Evolutionary conservation across 1,140 invertebrate genomes (phyloP).

Genomic region (Eubasilissa regina): DNA sequence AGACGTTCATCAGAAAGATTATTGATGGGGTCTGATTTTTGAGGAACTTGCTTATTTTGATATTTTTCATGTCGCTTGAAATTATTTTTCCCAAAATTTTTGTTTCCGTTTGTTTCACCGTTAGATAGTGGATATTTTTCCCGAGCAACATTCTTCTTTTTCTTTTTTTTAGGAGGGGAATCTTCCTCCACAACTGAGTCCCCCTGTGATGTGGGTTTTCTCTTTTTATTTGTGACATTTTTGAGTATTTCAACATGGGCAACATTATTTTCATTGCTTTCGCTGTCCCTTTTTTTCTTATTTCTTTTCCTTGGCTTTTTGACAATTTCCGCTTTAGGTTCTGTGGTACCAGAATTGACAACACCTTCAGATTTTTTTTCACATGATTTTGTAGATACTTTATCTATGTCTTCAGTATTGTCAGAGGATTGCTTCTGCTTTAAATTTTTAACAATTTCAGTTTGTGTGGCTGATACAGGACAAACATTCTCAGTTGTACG

Average conservation of each 20-base stretch:
- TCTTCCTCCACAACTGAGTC: conserved; percentile 2
- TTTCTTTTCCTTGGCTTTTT: conserved; percentile 62
- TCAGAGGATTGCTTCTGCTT: not conserved
- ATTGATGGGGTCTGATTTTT: conserved; percentile 64
- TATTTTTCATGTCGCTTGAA: conserved; percentile 30
- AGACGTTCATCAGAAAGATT: conserved; percentile 84
- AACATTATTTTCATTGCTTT: conserved; percentile 59
- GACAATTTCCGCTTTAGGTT: conserved; percentile 61
- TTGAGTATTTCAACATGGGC: conserved; percentile 61
- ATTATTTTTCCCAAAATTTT: conserved; percentile 42
- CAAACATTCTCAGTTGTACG: conserved; percentile 32
- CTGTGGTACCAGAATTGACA: conserved; percentile 53
- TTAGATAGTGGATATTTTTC: not conserved
- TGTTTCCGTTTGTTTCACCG: conserved; percentile 25
- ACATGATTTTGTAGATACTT: conserved; percentile 37
- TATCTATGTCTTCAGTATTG: not conserved
- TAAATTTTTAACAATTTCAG: not conserved
- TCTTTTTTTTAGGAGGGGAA: conserved; percentile 56
- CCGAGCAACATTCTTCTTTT: conserved; percentile 57
- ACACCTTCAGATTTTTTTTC: conserved; percentile 59
- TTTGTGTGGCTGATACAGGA: conserved; percentile 5
- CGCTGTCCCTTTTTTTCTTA: conserved; percentile 58
- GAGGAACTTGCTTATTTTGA: conserved; percentile 15
- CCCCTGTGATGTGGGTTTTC: not conserved
- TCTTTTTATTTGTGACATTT: conserved; percentile 8